Percentiles rank a stretch among this genome's conserved stretches.
These are phyloP conservation scores for Gonatopus flavifemur DNA, from an alignment of 1,140 invertebrate species.

Conservation along the genomic window DNA sequence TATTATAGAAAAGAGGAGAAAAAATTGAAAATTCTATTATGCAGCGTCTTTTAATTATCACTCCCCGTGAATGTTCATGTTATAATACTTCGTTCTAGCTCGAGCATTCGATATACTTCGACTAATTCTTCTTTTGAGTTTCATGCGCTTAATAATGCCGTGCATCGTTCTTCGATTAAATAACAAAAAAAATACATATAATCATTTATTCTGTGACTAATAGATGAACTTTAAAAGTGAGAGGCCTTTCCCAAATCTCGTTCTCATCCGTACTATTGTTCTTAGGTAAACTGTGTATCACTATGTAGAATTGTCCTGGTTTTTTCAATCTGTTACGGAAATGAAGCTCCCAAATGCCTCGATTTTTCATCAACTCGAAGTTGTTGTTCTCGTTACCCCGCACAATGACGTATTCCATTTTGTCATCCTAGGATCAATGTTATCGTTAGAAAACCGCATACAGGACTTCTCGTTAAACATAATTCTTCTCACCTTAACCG, in stretches of 20 bases:
- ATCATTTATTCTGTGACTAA: constrained; percentile 51
- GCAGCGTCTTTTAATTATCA: too few relatives aligned
- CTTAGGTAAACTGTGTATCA: constrained; percentile 60
- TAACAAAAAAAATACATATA: background rate
- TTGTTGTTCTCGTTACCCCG: constrained; percentile 67
- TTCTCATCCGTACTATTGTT: constrained; percentile 34
- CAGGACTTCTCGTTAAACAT: too few relatives aligned
- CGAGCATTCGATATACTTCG: too few relatives aligned
- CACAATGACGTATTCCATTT: constrained; percentile 68
- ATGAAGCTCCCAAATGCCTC: constrained; percentile 67
- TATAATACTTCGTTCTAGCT: too few relatives aligned
- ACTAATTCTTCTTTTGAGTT: background rate
- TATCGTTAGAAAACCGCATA: too few relatives aligned
- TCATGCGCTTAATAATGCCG: background rate
- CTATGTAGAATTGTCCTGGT: constrained; percentile 61
- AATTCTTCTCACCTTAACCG: constrained; percentile 67
- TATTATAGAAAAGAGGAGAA: too few relatives aligned
- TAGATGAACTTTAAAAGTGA: constrained; percentile 58
- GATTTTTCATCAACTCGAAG: constrained; percentile 67
- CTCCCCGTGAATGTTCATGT: too few relatives aligned
- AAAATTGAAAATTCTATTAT: too few relatives aligned
- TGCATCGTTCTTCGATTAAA: background rate
- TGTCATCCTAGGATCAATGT: constrained; percentile 50
- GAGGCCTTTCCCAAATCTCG: constrained; percentile 59
- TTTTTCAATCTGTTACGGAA: constrained; percentile 63